Evolutionary conservation across 2,797 vertebrate genomes (phyloP), one percentile per base, ranked within the genome.

Genomic region (Lepilemur ruficaudatus): DNA sequence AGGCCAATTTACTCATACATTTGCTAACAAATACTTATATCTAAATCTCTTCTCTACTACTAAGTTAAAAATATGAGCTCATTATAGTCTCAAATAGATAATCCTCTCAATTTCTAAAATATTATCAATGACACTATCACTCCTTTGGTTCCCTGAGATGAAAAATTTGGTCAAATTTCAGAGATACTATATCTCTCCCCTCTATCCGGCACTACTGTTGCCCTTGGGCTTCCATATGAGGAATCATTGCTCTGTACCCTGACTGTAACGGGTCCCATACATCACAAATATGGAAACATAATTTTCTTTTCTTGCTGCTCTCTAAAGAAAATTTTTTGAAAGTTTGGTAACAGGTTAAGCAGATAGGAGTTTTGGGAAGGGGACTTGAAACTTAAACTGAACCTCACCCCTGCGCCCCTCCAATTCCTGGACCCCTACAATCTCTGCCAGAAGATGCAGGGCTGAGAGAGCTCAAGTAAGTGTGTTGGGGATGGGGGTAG

Each of bases 11-110:
- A 50, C 25, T 89, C 59, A 50, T 18, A 32, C 18, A 75, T 73
- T 73, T 59, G 52, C 43, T 69, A 67, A 83, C 46, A 93, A 79
- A 87, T 55, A 59, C 38, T 15, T 84, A 41, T 32, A 38, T 48
- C n/a, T 59, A 72, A 72, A 22, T 89, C 1, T 83, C 35, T 55
- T 28, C 59, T 65, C 46, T 30, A 75, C 2, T 7, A 46, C 7
- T 57, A 80, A 55, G 1, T 69, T 70, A 48, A 83, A 83, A 95
- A 65, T 43, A 52, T 30, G 65, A 95, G 22, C 35, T 88, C 14
- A 23, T 0, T 72, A 7, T 17, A 41, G 9, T 52, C 50, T 84
- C 32, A 13, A 38, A 72, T 8, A 43, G 43, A 10, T 13, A 17
- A 5, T 28, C 2, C 4, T 73, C 35, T 41, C 32, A 38, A 38